phyloP scores from a whole-genome alignment of 2,888 invertebrate species.

The Torymus texanus region DNA sequence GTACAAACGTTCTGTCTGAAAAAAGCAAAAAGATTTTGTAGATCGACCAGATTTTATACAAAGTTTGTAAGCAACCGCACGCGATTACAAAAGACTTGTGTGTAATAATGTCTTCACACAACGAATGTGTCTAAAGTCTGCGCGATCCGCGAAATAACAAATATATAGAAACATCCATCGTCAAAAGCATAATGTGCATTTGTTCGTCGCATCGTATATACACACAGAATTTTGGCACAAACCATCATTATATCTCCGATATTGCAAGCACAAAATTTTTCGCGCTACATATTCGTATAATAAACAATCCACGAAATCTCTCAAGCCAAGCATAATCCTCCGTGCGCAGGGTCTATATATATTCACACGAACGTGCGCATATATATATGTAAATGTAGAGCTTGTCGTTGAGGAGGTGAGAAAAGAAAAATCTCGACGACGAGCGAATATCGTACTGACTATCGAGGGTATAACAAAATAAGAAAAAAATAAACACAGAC shows the following conservation, averaged over 20 bases:
- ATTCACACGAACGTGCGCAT: constrained; percentile 54
- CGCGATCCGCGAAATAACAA: background rate
- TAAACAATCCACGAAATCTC: constrained; percentile 14
- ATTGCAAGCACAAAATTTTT: constrained; percentile 6
- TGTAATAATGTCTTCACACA: constrained; percentile 3
- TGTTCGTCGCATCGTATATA: no score
- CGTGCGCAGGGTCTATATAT: constrained; percentile 43
- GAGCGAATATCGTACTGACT: constrained; percentile 49
- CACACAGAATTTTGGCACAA: constrained; percentile 1
- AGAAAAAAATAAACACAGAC: background rate
- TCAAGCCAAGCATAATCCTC: constrained; percentile 50
- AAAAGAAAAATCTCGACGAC: background rate
- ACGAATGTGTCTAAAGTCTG: constrained; percentile 3
- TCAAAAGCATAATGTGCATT: background rate
- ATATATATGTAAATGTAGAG: constrained; percentile 28
- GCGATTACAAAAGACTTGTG: constrained; percentile 22
- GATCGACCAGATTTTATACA: constrained; percentile 9
- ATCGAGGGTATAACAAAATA: constrained; percentile 35
- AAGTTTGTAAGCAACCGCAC: constrained; percentile 25
- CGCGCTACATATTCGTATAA: background rate
- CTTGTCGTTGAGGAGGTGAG: constrained; percentile 27
- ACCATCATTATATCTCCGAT: background rate
- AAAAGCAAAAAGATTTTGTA: background rate
- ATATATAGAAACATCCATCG: background rate
- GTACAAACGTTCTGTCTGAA: no score